phyloP scores from a whole-genome alignment of 2,113 vertebrate genomes.

The Callopanchax toddi region DNA sequence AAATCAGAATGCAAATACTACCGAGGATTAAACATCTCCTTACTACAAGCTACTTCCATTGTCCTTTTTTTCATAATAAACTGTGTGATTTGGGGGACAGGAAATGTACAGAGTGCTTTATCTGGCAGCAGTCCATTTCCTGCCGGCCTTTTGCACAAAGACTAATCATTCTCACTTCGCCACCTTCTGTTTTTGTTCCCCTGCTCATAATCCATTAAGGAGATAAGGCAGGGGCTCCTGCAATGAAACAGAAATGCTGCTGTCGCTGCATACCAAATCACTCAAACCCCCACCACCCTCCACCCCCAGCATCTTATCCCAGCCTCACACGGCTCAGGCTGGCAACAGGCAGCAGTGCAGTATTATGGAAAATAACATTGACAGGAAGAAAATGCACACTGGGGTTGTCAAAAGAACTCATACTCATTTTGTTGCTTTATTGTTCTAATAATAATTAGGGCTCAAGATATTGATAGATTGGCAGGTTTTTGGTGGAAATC shows the following conservation, averaged over 20 bases:
- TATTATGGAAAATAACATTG: background rate
- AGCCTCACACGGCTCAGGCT: conserved; percentile 22
- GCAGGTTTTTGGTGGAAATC: too few species aligned
- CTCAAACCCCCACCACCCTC: conserved; percentile 48
- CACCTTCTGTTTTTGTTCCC: conserved; percentile 68
- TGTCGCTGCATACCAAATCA: conserved; percentile 67
- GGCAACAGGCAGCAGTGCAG: conserved; percentile 11
- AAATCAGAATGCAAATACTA: conserved; percentile 24
- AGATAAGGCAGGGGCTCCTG: conserved; percentile 71
- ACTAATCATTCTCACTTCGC: conserved; percentile 69
- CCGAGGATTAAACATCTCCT: conserved; percentile 29
- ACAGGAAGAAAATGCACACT: background rate
- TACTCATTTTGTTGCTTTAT: too few species aligned
- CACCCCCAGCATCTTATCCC: background rate
- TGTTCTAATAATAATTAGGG: too few species aligned
- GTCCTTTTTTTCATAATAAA: conserved; percentile 51
- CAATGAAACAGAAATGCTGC: conserved; percentile 59
- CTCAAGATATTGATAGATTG: too few species aligned
- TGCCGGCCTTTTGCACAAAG: conserved; percentile 59
- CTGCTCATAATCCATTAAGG: conserved; percentile 75
- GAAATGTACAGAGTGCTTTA: conserved; percentile 53
- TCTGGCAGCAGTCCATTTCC: conserved; percentile 60
- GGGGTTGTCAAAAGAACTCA: background rate
- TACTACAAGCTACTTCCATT: conserved; percentile 45
- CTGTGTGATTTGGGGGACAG: conserved; percentile 47